These are phyloP conservation scores for Scelioninae gen. 1 DNA, from an alignment of 2,888 invertebrate species.

Conservation along the genomic window DNA sequence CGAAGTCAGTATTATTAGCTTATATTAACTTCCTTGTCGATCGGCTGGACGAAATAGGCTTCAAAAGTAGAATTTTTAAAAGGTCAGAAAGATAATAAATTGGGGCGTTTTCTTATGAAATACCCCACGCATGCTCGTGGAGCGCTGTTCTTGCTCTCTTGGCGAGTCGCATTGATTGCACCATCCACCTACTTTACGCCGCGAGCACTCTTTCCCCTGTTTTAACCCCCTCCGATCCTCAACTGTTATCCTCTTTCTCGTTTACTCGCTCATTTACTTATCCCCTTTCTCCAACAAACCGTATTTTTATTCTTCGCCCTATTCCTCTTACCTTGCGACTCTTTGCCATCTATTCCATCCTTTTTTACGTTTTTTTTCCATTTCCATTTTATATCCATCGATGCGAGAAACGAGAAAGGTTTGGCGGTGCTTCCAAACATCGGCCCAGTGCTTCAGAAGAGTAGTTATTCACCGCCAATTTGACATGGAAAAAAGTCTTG, in stretches of 20 bases:
- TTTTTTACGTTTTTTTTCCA: neutral
- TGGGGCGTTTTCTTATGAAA: slow-evolving; percentile 67
- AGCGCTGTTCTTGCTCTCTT: slow-evolving; percentile 63
- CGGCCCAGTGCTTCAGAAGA: slow-evolving; percentile 32
- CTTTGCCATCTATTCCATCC: neutral
- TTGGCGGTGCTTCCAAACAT: slow-evolving; percentile 41
- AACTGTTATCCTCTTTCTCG: slow-evolving; percentile 32
- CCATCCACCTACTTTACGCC: slow-evolving; percentile 40
- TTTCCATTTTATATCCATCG: slow-evolving; percentile 34
- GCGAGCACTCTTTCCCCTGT: slow-evolving; percentile 38
- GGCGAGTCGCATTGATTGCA: slow-evolving; percentile 69
- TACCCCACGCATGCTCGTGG: slow-evolving; percentile 65
- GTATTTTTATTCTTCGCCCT: neutral
- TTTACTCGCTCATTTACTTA: slow-evolving; percentile 35
- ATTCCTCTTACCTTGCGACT: neutral
- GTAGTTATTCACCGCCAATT: slow-evolving; percentile 16
- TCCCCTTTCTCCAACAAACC: neutral
- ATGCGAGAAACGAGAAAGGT: slow-evolving; percentile 40
- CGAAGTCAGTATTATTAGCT: too few relatives aligned
- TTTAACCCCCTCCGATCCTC: neutral
- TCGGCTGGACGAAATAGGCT: slow-evolving; percentile 11
- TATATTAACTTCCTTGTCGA: slow-evolving; percentile 17
- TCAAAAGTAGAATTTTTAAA: slow-evolving; percentile 35
- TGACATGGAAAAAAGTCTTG: slow-evolving; percentile 13
- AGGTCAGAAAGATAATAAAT: slow-evolving; percentile 66